Percentiles rank a stretch among this genome's conserved stretches.
phyloP scores from a whole-genome alignment of 2,888 invertebrate species.

The Stenodema calcarata region DNA sequence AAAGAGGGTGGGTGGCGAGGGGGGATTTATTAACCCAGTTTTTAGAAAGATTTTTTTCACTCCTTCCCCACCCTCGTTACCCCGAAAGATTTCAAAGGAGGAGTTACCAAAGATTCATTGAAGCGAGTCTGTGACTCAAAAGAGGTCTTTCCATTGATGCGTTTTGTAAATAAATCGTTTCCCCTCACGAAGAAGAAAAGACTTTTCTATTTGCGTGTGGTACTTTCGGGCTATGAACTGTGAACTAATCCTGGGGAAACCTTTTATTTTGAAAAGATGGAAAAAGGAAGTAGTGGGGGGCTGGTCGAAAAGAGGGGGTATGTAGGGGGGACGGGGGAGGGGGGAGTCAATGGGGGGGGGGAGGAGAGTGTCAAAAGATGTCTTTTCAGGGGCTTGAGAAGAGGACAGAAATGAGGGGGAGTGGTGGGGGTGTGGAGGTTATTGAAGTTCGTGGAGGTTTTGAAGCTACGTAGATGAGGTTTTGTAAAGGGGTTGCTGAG shows the following conservation, averaged over 20 bases:
- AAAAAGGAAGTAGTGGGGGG: neutral
- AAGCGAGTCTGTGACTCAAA: neutral
- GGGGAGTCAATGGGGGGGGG: neutral
- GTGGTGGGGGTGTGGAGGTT: constrained; percentile 59
- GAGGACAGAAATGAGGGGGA: no score
- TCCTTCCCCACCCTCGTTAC: no score
- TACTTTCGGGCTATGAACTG: constrained; percentile 6
- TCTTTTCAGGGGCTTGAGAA: constrained; percentile 42
- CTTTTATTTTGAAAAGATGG: constrained; percentile 11
- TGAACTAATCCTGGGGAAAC: constrained; percentile 24
- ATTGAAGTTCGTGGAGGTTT: constrained; percentile 45
- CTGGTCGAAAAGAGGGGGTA: neutral
- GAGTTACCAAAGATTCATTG: neutral
- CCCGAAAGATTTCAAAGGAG: constrained; percentile 4
- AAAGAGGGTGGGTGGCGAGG: no score
- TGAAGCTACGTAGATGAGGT: constrained; percentile 48
- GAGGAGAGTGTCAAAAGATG: constrained; percentile 41
- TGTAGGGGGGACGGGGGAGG: no score
- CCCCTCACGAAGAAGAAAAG: neutral
- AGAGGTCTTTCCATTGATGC: neutral
- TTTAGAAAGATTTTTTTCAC: constrained; percentile 6
- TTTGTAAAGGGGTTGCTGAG: neutral
- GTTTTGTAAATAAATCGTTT: constrained; percentile 17
- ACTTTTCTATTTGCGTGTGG: neutral
- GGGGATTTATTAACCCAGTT: constrained; percentile 8